phyloP scores from a whole-genome alignment of 2,888 invertebrate genomes.

The Mechanitis messenoides region DNA sequence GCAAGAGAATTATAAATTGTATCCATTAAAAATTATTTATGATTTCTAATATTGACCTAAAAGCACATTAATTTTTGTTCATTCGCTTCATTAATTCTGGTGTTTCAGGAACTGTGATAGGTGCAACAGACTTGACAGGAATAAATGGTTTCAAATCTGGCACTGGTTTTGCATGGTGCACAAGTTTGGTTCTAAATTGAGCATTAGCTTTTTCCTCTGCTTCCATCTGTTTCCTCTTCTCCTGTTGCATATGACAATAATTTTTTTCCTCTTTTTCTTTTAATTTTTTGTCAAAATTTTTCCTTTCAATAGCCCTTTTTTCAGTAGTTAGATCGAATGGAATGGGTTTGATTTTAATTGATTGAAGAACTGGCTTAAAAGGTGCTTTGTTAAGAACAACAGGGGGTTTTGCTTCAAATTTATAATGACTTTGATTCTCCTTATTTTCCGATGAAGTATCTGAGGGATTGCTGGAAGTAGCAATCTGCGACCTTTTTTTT shows the following conservation, averaged over 20 bases:
- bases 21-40: conserved; percentile 15
- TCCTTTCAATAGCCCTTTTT: conserved; percentile 78
- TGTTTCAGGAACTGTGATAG: conserved; percentile 80
- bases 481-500: conserved; percentile 60
- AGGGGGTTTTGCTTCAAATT: conserved; percentile 80
- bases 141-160: conserved; percentile 68
- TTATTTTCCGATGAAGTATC: conserved; percentile 62
- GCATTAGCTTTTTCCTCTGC: conserved; percentile 71
- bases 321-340: conserved; percentile 81
- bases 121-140: conserved; percentile 68
- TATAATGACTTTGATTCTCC: conserved; percentile 56
- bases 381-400: conserved; percentile 79
- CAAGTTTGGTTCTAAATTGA: conserved; percentile 73
- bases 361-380: conserved; percentile 77
- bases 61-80: conserved; percentile 41
- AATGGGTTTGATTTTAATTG: conserved; percentile 58
- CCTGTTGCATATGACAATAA: conserved; percentile 54
- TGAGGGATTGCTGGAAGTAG: conserved; percentile 42
- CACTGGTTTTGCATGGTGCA: conserved; percentile 80
- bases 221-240: conserved; percentile 54
- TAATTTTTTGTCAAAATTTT: conserved; percentile 75
- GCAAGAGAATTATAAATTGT: conserved; percentile 6
- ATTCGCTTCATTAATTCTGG: conserved; percentile 72
- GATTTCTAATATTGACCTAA: conserved; percentile 16
- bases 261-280: conserved; percentile 74